Percentiles rank a stretch among this genome's conserved stretches.
phyloP scores from a whole-genome alignment of 2,888 invertebrate genomes.

The Lottia gigantea region DNA sequence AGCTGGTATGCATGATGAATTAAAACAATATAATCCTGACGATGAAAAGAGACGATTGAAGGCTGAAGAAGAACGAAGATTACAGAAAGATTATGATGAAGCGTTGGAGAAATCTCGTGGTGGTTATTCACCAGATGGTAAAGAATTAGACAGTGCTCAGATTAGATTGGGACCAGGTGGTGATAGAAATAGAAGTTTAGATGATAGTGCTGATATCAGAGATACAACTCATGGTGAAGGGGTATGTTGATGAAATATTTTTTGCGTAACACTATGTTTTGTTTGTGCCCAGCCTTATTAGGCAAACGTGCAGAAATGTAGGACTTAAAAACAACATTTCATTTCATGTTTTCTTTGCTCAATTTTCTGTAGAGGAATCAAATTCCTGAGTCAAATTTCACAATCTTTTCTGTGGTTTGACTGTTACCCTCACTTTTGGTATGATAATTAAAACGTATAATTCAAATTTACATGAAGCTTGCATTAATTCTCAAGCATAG shows the following conservation, averaged over 20 bases:
- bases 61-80: background rate
- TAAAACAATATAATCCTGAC: background rate
- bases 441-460: no score
- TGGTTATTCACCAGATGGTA: constrained; percentile 6
- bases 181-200: background rate
- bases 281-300: no score
- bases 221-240: background rate
- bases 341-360: no score
- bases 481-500: no score
- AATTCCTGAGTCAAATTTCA: no score
- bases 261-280: background rate
- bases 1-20: background rate
- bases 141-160: background rate
- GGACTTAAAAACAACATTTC: no score
- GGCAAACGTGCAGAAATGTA: no score
- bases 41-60: background rate
- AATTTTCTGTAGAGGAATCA: no score
- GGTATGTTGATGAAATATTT: background rate
- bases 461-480: no score
- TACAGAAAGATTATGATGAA: background rate
- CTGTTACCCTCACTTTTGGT: no score
- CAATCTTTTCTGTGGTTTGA: no score
- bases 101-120: background rate
- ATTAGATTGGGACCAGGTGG: background rate
- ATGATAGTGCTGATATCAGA: constrained; percentile 8